phyloP scores from a whole-genome alignment of 1,140 invertebrate species.

The Drosophila subobscura region DNA sequence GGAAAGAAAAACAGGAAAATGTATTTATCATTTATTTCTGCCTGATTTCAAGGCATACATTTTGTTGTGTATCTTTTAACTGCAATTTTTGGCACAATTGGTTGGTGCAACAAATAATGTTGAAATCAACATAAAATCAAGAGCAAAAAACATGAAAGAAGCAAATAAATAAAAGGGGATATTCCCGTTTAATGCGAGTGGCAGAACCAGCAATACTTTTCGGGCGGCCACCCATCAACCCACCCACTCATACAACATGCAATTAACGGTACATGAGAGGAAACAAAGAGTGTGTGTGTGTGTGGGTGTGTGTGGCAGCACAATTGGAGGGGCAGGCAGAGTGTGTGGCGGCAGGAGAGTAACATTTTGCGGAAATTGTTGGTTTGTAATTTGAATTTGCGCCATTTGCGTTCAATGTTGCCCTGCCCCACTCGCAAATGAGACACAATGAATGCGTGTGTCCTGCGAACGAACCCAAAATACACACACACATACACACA shows the following conservation, averaged over 20 bases:
- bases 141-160: no score
- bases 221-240: constrained; percentile 2
- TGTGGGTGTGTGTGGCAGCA: neutral
- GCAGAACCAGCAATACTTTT: neutral
- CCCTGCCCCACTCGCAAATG: constrained; percentile 37
- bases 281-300: neutral
- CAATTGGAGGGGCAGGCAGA: constrained; percentile 1
- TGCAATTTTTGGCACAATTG: neutral
- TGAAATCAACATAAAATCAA: neutral
- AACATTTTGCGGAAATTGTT: constrained; percentile 67
- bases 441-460: constrained; percentile 67
- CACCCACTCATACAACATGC: constrained; percentile 32
- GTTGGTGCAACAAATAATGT: neutral
- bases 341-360: constrained; percentile 10
- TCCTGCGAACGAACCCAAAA: constrained; percentile 28
- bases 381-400: constrained; percentile 69
- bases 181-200: neutral
- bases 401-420: constrained; percentile 62
- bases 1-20: neutral
- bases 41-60: neutral
- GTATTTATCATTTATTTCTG: constrained; percentile 15
- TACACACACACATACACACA: constrained; percentile 3
- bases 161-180: constrained; percentile 14
- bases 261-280: constrained; percentile 48
- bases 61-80: neutral